Conservation (phyloP, 2,888 invertebrate species). For the Flabesymbios commensalis region DNA sequence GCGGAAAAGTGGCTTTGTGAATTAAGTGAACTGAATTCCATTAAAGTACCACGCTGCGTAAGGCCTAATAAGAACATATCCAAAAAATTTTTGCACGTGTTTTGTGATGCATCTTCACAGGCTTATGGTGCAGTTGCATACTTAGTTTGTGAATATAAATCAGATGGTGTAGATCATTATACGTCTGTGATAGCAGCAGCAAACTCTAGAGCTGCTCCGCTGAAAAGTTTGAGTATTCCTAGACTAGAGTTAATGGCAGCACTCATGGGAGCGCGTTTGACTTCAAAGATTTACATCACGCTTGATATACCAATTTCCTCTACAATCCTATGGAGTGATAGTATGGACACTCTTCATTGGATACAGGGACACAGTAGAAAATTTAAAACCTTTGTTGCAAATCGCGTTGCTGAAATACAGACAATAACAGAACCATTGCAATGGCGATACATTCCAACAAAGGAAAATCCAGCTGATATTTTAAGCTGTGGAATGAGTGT, state of each 20-base stretch:
- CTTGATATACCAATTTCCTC: slow-evolving; percentile 5
- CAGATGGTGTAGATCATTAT: neutral
- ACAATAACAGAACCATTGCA: neutral
- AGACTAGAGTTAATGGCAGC: slow-evolving; percentile 5
- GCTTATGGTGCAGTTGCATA: slow-evolving; percentile 4
- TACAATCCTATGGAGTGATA: slow-evolving; percentile 7
- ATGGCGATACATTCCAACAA: slow-evolving; percentile 13
- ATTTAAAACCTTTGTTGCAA: slow-evolving; percentile 30
- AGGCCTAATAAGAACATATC: neutral
- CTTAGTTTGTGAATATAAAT: too few species aligned
- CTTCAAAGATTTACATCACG: neutral
- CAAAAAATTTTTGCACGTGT: neutral
- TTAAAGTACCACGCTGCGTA: slow-evolving; percentile 28
- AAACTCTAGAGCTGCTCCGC: neutral
- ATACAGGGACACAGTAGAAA: slow-evolving; percentile 21
- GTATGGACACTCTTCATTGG: slow-evolving; percentile 22
- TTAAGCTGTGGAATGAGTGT: neutral
- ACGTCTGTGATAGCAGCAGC: neutral
- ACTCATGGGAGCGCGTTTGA: neutral
- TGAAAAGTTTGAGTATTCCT: slow-evolving; percentile 3
- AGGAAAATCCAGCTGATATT: slow-evolving; percentile 18
- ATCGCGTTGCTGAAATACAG: slow-evolving; percentile 35
- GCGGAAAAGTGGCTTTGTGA: slow-evolving; percentile 27
- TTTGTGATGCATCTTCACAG: slow-evolving; percentile 1
- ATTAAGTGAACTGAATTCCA: slow-evolving; percentile 11